phyloP scores from a whole-genome alignment of 64 coral and sea anemone genomes.

The Porites lutea region DNA sequence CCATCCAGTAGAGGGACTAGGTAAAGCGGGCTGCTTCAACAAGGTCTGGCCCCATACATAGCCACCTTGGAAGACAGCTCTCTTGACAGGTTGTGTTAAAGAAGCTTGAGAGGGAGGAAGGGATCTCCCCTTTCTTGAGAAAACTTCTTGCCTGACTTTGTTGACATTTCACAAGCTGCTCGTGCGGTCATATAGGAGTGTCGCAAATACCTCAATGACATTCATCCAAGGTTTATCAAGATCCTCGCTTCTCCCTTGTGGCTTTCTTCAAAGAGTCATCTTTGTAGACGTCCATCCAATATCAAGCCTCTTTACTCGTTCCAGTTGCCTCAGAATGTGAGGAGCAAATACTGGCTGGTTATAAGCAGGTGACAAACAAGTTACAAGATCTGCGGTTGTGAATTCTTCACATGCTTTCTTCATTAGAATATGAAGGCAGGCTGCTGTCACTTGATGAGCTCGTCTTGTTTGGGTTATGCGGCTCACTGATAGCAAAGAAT shows the following conservation, averaged over 20 bases:
- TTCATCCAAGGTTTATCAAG: not conserved
- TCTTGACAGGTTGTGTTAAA: constrained; percentile 5
- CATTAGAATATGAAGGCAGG: constrained; percentile 60
- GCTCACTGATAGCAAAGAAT: constrained; percentile 46
- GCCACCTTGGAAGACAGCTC: constrained; percentile 31
- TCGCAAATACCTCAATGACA: constrained; percentile 38
- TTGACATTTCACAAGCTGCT: constrained; percentile 28
- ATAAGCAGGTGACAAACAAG: not conserved
- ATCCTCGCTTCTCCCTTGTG: constrained; percentile 44
- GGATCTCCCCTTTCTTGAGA: constrained; percentile 37
- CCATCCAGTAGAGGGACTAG: constrained; percentile 19
- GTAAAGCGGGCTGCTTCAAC: not conserved
- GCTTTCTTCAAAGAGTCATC: constrained; percentile 35
- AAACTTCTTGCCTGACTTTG: constrained; percentile 12
- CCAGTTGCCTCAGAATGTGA: not conserved
- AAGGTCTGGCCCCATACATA: constrained; percentile 25
- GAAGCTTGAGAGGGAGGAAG: constrained; percentile 36
- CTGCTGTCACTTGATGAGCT: constrained; percentile 64
- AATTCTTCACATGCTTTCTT: constrained; percentile 36
- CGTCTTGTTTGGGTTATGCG: constrained; percentile 39
- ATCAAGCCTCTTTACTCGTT: constrained; percentile 20
- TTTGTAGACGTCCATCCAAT: constrained; percentile 41
- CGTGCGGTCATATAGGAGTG: constrained; percentile 35
- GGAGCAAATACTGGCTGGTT: constrained; percentile 32
- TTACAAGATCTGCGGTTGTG: constrained; percentile 21